Percentiles rank a stretch among this genome's conserved stretches.
Evolutionary conservation across 2,113 vertebrate genomes (phyloP).

Genomic region (Tinamus guttatus): DNA sequence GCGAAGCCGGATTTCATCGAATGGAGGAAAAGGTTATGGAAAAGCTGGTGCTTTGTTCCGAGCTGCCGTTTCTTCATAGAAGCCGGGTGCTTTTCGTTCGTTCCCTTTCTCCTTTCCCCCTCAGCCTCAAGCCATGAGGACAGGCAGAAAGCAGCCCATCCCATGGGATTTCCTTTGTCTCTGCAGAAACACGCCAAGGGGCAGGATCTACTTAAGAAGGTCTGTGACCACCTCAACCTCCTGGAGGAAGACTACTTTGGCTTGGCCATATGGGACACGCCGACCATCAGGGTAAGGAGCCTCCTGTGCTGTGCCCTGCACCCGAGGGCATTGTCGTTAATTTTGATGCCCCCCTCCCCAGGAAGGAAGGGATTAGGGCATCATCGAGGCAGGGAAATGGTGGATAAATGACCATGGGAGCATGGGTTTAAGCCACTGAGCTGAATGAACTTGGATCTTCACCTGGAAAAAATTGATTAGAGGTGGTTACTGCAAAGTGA

Average conservation of each 20-base stretch:
- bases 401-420: not conserved
- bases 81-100: not conserved
- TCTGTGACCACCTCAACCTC: conserved; percentile 96
- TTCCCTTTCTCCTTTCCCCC: not conserved
- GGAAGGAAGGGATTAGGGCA: not conserved
- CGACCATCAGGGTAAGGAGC: conserved; percentile 84
- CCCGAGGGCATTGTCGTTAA: rapidly evolving
- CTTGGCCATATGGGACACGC: conserved; percentile 89
- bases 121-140: not conserved
- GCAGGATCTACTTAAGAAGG: conserved; percentile 92
- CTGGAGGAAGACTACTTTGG: conserved; percentile 97
- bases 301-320: not conserved
- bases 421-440: not conserved
- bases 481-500: not conserved
- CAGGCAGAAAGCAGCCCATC: not conserved
- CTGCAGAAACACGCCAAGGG: conserved; percentile 95
- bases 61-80: not conserved
- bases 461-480: not conserved
- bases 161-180: not conserved
- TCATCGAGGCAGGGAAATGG: not conserved
- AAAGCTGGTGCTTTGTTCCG: not conserved
- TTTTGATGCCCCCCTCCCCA: not conserved
- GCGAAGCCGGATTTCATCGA: not conserved
- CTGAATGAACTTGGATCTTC: rapidly evolving
- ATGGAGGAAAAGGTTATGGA: not conserved